A percentile compares a stretch with the other conserved stretches of the same genome.
phyloP scores from a whole-genome alignment of 1,140 invertebrate species.

The Aphelinus certus region DNA sequence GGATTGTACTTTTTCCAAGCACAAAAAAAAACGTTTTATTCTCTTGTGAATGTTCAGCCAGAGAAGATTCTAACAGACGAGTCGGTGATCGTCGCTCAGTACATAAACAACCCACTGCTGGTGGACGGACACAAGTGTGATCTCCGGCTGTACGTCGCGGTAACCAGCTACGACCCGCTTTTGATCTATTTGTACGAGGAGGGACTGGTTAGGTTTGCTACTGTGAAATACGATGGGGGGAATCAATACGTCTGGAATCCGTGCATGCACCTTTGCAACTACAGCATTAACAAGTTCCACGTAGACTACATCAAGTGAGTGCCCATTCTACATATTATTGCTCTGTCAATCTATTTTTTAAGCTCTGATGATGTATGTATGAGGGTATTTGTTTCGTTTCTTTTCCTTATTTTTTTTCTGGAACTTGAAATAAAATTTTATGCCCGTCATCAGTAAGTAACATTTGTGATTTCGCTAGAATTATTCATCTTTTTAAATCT shows the following conservation, averaged over 20 bases:
- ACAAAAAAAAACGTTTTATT: too few relatives aligned
- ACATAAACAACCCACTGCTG: conserved; percentile 92
- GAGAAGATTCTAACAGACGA: conserved; percentile 92
- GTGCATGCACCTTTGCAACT: conserved; percentile 94
- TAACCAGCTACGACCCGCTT: conserved; percentile 86
- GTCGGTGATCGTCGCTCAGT: conserved; percentile 90
- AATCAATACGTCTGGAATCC: conserved; percentile 88
- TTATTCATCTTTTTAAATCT: too few relatives aligned
- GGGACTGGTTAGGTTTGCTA: conserved; percentile 85
- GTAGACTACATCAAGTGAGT: conserved; percentile 87
- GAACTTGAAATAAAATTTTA: too few relatives aligned
- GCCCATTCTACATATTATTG: conserved; percentile 1
- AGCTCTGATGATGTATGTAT: too few relatives aligned
- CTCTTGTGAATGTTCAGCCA: conserved; percentile 68
- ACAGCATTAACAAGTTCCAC: conserved; percentile 93
- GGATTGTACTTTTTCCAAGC: too few relatives aligned
- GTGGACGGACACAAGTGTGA: conserved; percentile 97
- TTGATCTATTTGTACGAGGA: conserved; percentile 89
- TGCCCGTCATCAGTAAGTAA: too few relatives aligned
- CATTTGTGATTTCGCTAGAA: too few relatives aligned
- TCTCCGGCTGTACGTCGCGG: conserved; percentile 84
- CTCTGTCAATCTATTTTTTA: neutral
- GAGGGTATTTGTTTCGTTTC: neutral
- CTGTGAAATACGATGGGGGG: conserved; percentile 84
- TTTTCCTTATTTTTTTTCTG: conserved; percentile 10